Evolutionary conservation across 2,797 vertebrate genomes (phyloP), one percentile per base, ranked within the genome.

Genomic region (Tapera naevia): DNA sequence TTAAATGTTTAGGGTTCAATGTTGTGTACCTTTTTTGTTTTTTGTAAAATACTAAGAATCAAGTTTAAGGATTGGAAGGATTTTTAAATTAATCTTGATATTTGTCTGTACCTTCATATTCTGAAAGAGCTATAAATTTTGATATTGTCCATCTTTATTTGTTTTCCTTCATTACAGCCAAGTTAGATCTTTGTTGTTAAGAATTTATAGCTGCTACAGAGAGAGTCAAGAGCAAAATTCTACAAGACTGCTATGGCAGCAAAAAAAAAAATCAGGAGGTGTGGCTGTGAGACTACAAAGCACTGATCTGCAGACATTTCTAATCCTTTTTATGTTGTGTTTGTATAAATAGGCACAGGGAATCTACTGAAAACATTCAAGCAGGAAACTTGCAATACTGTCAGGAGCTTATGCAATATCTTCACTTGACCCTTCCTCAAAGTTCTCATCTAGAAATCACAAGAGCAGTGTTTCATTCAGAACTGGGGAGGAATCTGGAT

Each of bases 21-120:
- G 39, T 23, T 78, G 18, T 0, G 0, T 18, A 32, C 5, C 2
- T 19, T 72, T 61, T n/a, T n/a, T n/a, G n/a, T n/a, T n/a, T n/a
- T n/a, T 82, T 46, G 4, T 25, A 70, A 66, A 48, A 16, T 0
- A 5, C 17, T 28, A 41, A 79, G 67, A 72, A 91, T 14, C 5
- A 41, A 35, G 71, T 39, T 16, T 17, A 37, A 66, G 23, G 17
- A 43, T 56, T 50, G 43, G 30, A 67, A 45, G 13, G 43, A 27
- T 19, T 66, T 83, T 65, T 30, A 85, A 85, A 57, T 15, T 54
- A 22, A 50, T 24, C 15, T 60, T 27, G 27, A 18, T 32, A 16
- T 75, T 84, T 62, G 30, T 19, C 57, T 69, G 50, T 13, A 43
- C 27, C 23, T 60, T 71, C 30, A 33, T 58, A 13, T 56, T 23